These are phyloP conservation scores for Melanerpes aurifrons DNA, from an alignment of 2,113 vertebrate species.

Conservation along the genomic window DNA sequence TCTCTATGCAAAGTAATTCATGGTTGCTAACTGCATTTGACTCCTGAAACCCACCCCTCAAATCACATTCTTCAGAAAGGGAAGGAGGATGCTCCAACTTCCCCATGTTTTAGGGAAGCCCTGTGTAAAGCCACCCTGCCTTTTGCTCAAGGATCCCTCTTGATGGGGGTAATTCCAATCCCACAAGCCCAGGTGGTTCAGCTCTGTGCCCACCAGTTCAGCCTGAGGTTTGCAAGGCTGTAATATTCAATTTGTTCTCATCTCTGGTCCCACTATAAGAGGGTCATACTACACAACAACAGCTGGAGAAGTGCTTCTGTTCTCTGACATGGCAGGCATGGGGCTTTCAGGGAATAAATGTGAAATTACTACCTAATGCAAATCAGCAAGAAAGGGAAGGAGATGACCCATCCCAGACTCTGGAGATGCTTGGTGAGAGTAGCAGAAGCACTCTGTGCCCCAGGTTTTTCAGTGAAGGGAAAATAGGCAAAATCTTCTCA, in stretches of 20 bases:
- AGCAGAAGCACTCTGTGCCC: background rate
- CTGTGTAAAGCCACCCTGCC: background rate
- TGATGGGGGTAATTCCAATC: background rate
- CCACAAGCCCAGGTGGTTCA: background rate
- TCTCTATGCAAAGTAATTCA: background rate
- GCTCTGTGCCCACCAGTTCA: background rate
- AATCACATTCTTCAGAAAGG: background rate
- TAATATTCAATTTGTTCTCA: constrained; percentile 22
- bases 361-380: accelerated
- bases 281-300: constrained; percentile 65
- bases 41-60: background rate
- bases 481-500: background rate
- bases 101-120: background rate
- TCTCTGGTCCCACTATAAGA: constrained; percentile 28
- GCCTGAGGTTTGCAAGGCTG: constrained; percentile 12
- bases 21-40: background rate
- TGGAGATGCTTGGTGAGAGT: background rate
- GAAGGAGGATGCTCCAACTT: background rate
- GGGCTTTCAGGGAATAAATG: background rate
- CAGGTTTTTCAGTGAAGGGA: background rate
- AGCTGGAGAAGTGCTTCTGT: constrained; percentile 30
- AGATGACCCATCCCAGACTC: background rate
- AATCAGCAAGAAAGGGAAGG: background rate
- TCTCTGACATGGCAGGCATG: background rate
- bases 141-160: background rate